Evolutionary conservation across 2,888 invertebrate genomes (phyloP), one percentile per base, ranked within the genome.

Genomic region (Ceraclea dissimilis): DNA sequence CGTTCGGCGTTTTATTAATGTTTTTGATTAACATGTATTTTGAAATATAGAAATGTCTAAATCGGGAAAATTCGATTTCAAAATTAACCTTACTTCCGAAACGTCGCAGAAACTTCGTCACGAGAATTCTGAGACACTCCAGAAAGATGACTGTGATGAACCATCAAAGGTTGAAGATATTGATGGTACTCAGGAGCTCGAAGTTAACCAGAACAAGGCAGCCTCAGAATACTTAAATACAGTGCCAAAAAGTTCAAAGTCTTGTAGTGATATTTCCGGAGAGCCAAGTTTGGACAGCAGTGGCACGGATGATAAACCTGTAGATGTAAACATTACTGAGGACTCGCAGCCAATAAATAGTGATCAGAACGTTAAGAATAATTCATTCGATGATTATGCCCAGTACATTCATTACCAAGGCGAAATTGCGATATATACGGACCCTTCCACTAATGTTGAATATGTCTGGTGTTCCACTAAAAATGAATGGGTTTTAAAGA

Each of bases 341-440:
- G 10, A 10, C 13, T 39, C 39, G 2, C 5, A 13, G 4, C 2
- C 2, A 8, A 13, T 13, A 16, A 13, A 39, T 39, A 13, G 5
- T 39, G 39, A 39, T 39, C n/a, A 39, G 4, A 4, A 39, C 13
- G 13, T 4, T 39, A 39, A 39, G 13, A 31, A 11, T 31, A n/a
- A 4, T 39, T 39, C 13, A n/a, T 39, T 39, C 16, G 39, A 39
- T 18, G 19, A 2, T 50, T 50, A 57, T 20, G 51, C 54, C 5
- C 53, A 54, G 19, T 48, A 57, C 22, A 76, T 88, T 19, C 82
- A 82, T 22, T 89, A 89, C 66, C 83, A 85, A 68, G 84, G 82
- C 31, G 83, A 84, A 57, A 71, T 78, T 60, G 88, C 88, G 20
- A 78, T 88, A 62, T 89, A 89, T 64, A 88, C 86, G 18, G 90